These are phyloP conservation scores for Oithona nana DNA, from an alignment of 2,888 invertebrate species.

Conservation along the genomic window DNA sequence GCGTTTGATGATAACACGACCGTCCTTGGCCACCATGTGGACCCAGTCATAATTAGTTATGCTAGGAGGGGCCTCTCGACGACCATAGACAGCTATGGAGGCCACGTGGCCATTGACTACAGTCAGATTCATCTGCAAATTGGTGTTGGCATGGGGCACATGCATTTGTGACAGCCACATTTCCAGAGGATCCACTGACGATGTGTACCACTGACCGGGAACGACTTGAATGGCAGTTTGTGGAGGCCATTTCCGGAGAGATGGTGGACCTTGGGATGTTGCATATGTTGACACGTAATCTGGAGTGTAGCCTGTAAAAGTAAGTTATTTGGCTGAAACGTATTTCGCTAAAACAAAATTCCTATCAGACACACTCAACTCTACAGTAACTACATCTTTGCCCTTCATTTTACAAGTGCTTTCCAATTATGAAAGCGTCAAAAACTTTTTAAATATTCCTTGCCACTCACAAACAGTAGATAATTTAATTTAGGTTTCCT, in stretches of 20 bases:
- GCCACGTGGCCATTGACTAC: not conserved
- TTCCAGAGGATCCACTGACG: conserved; percentile 6
- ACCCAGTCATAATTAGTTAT: conserved; percentile 13
- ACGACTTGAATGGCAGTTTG: not conserved
- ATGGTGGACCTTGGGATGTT: not conserved
- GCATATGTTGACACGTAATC: not conserved
- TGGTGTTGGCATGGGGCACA: not conserved
- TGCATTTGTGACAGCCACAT: conserved; percentile 9
- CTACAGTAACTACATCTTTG: too few species aligned
- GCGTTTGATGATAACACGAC: not conserved
- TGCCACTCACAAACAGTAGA: too few species aligned
- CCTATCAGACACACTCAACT: too few species aligned
- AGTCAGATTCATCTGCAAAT: conserved; percentile 9
- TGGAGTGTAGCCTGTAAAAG: too few species aligned
- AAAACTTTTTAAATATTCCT: too few species aligned
- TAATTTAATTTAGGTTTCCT: too few species aligned
- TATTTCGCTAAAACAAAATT: too few species aligned
- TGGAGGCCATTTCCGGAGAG: not conserved
- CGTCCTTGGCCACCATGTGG: conserved; percentile 1
- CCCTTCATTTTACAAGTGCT: too few species aligned
- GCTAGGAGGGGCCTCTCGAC: not conserved
- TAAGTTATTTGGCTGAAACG: too few species aligned
- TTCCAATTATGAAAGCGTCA: too few species aligned
- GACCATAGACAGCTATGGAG: conserved; percentile 2
- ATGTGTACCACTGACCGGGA: conserved; percentile 6